Percentiles rank a stretch among this genome's conserved stretches.
phyloP scores from a whole-genome alignment of 2,888 invertebrate species.

The Ectemnius continuus region DNA sequence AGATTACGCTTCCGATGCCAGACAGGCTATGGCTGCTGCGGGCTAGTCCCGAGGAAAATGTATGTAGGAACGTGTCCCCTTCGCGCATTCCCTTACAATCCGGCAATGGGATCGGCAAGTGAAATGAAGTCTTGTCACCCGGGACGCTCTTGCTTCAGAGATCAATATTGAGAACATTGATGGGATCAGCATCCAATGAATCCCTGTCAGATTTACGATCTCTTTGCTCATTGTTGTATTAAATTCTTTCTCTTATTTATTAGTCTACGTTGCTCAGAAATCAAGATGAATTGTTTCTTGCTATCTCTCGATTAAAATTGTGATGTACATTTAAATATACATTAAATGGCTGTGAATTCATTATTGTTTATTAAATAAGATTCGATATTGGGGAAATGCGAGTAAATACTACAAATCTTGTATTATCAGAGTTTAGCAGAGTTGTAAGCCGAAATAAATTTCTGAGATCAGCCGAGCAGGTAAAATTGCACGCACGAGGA shows the following conservation, averaged over 20 bases:
- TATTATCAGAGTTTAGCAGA: conserved; percentile 16
- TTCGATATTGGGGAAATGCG: too few relatives aligned
- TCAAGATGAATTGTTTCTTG: too few relatives aligned
- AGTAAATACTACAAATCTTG: conserved; percentile 36
- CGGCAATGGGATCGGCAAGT: background rate
- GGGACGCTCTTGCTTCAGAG: conserved; percentile 22
- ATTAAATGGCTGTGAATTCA: conserved; percentile 58
- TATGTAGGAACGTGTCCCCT: background rate
- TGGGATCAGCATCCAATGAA: conserved; percentile 32
- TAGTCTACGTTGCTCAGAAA: too few relatives aligned
- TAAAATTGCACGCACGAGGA: conserved; percentile 38
- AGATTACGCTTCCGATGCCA: conserved; percentile 23
- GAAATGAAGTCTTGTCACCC: conserved; percentile 27
- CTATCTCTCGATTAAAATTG: too few relatives aligned
- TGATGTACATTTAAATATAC: conserved; percentile 50
- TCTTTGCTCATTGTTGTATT: conserved; percentile 58
- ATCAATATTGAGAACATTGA: conserved; percentile 60
- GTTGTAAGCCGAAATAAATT: too few relatives aligned
- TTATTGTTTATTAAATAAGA: too few relatives aligned
- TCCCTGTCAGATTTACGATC: conserved; percentile 62
- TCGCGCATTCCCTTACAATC: too few relatives aligned
- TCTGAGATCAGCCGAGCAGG: background rate
- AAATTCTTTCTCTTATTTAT: conserved; percentile 17
- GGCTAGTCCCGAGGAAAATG: background rate
- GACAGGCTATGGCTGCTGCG: background rate